phyloP scores from a whole-genome alignment of 30 jellyfish, hydroid and myxozoan species.

The Hydractinia symbiolongicarpus region DNA sequence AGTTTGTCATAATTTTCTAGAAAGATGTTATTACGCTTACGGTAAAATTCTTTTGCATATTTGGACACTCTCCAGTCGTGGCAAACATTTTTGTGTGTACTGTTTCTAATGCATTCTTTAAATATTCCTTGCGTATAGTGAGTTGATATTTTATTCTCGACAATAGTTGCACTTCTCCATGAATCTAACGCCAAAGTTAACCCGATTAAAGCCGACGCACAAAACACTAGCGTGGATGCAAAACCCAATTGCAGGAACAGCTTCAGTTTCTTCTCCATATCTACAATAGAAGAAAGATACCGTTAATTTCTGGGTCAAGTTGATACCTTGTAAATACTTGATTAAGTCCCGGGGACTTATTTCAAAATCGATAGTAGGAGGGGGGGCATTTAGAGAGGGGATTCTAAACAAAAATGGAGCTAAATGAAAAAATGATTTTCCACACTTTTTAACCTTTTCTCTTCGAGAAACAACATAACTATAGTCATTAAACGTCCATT shows the following conservation, averaged over 20 bases:
- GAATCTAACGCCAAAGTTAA: constrained; percentile 12
- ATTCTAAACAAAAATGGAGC: too few species aligned
- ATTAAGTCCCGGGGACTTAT: too few species aligned
- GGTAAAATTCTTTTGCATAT: neutral
- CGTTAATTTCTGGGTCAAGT: neutral
- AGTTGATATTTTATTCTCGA: neutral
- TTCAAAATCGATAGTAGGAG: too few species aligned
- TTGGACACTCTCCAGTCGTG: neutral
- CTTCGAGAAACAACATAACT: too few species aligned
- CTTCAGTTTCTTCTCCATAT: constrained; percentile 8
- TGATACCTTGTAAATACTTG: neutral
- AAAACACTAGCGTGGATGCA: constrained; percentile 12
- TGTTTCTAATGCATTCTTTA: neutral
- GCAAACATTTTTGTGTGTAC: constrained; percentile 4
- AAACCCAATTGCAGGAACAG: neutral
- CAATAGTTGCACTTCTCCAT: constrained; percentile 10
- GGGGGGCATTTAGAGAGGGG: too few species aligned
- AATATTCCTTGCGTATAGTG: constrained; percentile 8
- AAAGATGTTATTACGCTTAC: neutral
- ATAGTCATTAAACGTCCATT: too few species aligned
- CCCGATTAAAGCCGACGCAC: constrained; percentile 5
- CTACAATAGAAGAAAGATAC: neutral
- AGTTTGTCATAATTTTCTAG: too few species aligned
- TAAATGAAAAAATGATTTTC: too few species aligned
- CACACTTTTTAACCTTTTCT: too few species aligned